phyloP scores from a whole-genome alignment of 2,888 invertebrate species.

The Tribolium freemani region DNA sequence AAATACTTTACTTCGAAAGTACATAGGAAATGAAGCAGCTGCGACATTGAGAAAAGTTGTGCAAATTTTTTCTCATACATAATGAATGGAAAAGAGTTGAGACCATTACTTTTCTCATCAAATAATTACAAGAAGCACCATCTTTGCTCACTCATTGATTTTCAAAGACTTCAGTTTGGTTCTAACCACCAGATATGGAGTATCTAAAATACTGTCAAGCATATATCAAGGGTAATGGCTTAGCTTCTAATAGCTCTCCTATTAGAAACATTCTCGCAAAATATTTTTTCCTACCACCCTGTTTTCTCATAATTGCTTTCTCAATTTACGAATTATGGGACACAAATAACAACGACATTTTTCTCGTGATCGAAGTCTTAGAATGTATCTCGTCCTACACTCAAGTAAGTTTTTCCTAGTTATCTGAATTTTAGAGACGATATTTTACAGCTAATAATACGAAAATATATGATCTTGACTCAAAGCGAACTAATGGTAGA shows the following conservation, averaged over 20 bases:
- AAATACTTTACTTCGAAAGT: too few relatives aligned
- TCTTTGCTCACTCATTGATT: too few relatives aligned
- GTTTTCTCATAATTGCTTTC: neutral
- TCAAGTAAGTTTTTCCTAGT: neutral
- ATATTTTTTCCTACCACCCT: neutral
- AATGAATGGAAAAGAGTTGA: too few relatives aligned
- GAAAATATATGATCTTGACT: constrained; percentile 1
- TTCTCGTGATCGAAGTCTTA: constrained; percentile 6
- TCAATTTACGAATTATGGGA: neutral
- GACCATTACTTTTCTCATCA: too few relatives aligned
- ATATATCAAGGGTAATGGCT: neutral
- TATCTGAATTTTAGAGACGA: neutral
- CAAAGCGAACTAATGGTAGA: constrained; percentile 8
- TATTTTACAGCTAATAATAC: neutral
- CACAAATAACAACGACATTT: constrained; percentile 1
- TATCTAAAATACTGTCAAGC: neutral
- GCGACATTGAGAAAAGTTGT: too few relatives aligned
- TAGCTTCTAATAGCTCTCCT: neutral
- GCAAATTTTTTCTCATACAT: too few relatives aligned
- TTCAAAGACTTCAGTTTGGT: too few relatives aligned
- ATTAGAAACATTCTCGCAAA: neutral
- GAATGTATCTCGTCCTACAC: constrained; percentile 10
- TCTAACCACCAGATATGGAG: neutral
- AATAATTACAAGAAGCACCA: too few relatives aligned
- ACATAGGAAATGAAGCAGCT: too few relatives aligned